A percentile compares a stretch with the other conserved stretches of the same genome.
These are phyloP conservation scores for Montipora capricornis DNA, from an alignment of 64 coral and sea anemone species.

Conservation along the genomic window DNA sequence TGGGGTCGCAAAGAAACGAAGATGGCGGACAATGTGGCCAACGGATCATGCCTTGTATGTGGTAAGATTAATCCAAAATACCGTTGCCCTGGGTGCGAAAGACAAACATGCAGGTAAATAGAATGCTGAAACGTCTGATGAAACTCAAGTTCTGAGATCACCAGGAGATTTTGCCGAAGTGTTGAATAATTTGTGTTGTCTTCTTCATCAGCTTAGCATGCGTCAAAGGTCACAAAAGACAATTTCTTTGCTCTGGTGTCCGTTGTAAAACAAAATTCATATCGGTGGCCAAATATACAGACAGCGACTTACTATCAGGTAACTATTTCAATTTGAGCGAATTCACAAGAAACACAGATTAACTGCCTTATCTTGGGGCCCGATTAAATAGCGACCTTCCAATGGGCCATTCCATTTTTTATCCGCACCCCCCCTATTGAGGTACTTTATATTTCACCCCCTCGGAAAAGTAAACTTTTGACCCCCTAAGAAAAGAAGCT, in stretches of 20 bases:
- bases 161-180: background rate
- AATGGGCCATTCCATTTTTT: no score
- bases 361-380: no score
- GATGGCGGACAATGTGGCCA: background rate
- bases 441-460: no score
- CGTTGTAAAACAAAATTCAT: slow-evolving; percentile 64
- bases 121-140: background rate
- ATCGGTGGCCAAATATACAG: slow-evolving; percentile 30
- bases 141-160: background rate
- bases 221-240: slow-evolving; percentile 57
- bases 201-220: slow-evolving; percentile 56
- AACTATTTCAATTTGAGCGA: background rate
- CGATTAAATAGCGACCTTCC: no score
- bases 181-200: background rate
- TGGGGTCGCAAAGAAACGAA: background rate
- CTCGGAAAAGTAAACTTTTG: no score
- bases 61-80: slow-evolving; percentile 30
- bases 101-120: slow-evolving; percentile 56
- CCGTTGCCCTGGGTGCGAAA: slow-evolving; percentile 62
- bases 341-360: background rate
- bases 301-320: slow-evolving; percentile 55
- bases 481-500: no score
- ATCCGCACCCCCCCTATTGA: no score
- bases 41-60: slow-evolving; percentile 10
- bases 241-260: slow-evolving; percentile 43